Percentiles rank a stretch among this genome's conserved stretches.
These are phyloP conservation scores for Coreius guichenoti DNA, from an alignment of 2,797 vertebrate genomes.

Conservation along the genomic window DNA sequence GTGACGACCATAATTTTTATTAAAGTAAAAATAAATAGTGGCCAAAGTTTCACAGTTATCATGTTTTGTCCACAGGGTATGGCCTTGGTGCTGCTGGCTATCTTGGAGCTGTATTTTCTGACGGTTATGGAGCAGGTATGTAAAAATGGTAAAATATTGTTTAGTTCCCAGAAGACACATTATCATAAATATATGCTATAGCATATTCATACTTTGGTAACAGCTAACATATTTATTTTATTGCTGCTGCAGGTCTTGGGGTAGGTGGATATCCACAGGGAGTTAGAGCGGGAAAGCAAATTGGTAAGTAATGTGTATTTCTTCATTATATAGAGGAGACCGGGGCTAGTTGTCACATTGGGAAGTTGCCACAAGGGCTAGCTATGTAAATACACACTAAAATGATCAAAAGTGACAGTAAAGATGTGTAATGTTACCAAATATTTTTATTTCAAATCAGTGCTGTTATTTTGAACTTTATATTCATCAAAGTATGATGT, in stretches of 20 bases:
- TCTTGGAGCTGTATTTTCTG: constrained; percentile 64
- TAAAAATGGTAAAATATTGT: not conserved
- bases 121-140: constrained; percentile 76
- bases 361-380: not conserved
- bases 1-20: not conserved
- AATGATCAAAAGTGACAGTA: not conserved
- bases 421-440: not conserved
- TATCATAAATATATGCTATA: not conserved
- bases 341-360: not conserved
- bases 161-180: not conserved
- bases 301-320: constrained; percentile 59
- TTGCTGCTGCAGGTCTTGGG: constrained; percentile 69
- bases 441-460: not conserved
- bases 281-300: constrained; percentile 72
- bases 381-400: not conserved
- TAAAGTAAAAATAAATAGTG: not conserved
- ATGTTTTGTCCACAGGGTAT: constrained; percentile 71
- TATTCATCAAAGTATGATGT: not conserved
- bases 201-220: constrained; percentile 1
- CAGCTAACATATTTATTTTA: not conserved
- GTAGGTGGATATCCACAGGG: constrained; percentile 70
- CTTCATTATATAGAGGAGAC: not conserved
- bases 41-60: constrained; percentile 15
- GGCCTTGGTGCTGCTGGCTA: constrained; percentile 69
- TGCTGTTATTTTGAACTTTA: not conserved